A percentile compares a stretch with the other conserved stretches of the same genome.
Evolutionary conservation across 2,797 vertebrate genomes (phyloP).

Genomic region (Sibirionetta formosa): DNA sequence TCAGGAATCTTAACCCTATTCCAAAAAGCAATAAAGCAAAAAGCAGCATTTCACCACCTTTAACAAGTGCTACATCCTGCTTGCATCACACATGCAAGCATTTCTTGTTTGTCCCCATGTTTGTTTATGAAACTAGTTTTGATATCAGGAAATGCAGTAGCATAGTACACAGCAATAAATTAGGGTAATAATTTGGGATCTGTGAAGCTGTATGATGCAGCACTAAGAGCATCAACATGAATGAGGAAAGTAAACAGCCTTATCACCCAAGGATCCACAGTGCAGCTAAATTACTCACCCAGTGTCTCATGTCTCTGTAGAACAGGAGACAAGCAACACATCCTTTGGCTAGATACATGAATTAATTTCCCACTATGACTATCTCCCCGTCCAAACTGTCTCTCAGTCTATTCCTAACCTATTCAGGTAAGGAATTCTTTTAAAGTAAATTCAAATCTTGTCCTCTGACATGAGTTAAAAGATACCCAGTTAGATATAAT

Average conservation of each 20-base stretch:
- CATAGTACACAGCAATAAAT: neutral
- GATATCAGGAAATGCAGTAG: neutral
- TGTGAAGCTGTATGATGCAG: neutral
- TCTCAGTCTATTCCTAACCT: neutral
- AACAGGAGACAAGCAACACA: neutral
- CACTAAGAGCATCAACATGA: conserved; percentile 27
- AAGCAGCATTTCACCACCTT: neutral
- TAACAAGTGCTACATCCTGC: neutral
- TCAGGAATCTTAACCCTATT: neutral
- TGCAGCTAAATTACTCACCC: neutral
- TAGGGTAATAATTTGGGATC: conserved; percentile 6
- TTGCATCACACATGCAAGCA: neutral
- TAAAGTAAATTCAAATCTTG: neutral
- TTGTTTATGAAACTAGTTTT: neutral
- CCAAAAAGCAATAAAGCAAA: neutral
- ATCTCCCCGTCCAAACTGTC: neutral
- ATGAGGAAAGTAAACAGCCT: conserved; percentile 25
- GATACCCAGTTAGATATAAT: neutral
- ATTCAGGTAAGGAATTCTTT: neutral
- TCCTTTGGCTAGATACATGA: neutral
- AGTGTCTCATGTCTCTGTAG: neutral
- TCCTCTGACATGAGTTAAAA: neutral
- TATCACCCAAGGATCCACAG: neutral
- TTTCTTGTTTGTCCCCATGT: neutral
- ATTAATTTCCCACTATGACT: neutral